Conservation (phyloP, 2,113 vertebrate species). For the Mastomys coucha region DNA sequence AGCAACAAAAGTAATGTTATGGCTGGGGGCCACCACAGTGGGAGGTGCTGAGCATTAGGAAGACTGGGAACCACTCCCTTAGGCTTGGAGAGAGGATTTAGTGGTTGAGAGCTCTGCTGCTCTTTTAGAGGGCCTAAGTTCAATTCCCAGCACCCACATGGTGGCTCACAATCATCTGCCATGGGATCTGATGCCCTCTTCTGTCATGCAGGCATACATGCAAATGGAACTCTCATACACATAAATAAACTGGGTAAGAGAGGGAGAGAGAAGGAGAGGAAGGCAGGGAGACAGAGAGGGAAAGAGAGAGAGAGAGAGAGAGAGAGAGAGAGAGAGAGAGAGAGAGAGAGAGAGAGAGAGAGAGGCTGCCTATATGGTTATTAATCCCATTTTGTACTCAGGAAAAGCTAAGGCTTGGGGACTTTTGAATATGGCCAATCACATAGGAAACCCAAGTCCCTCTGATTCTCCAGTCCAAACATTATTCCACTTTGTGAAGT, state of each 20-base stretch:
- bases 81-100: background rate
- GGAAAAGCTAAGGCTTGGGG: slow-evolving; percentile 4
- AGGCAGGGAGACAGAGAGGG: too few relatives aligned
- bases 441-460: background rate
- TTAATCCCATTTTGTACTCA: slow-evolving; percentile 50
- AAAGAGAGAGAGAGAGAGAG: too few relatives aligned
- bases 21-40: background rate
- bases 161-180: background rate
- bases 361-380: background rate
- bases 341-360: too few relatives aligned
- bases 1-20: background rate
- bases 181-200: background rate
- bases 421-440: slow-evolving; percentile 11
- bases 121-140: background rate
- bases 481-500: background rate
- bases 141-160: background rate
- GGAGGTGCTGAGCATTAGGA: background rate
- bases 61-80: background rate
- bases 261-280: too few relatives aligned
- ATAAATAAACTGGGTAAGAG: background rate
- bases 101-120: background rate
- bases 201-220: background rate
- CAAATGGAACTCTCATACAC: background rate
- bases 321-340: too few relatives aligned
- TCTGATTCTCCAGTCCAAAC: background rate